Evolutionary conservation across 2,888 invertebrate genomes (phyloP).

Genomic region (Rosalia funebris): DNA sequence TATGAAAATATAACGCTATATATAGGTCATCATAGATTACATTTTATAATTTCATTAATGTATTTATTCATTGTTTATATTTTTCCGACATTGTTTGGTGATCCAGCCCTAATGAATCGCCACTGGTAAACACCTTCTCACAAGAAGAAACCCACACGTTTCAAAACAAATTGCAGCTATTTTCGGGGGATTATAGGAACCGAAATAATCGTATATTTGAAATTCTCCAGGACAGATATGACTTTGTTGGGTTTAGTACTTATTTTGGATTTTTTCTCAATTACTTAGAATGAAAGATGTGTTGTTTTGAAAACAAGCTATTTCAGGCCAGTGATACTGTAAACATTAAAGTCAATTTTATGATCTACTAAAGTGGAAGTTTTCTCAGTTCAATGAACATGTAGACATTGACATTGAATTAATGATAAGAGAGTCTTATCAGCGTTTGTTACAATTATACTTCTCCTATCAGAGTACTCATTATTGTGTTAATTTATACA

Average conservation of each 20-base stretch:
- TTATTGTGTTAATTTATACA: slow-evolving; percentile 18
- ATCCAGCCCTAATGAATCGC: too few relatives aligned
- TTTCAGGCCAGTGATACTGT: slow-evolving; percentile 28
- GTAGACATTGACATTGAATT: slow-evolving; percentile 32
- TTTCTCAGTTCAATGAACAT: slow-evolving; percentile 32
- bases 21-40: too few relatives aligned
- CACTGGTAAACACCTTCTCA: too few relatives aligned
- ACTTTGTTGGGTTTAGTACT: slow-evolving; percentile 26
- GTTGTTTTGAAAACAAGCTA: slow-evolving; percentile 30
- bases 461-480: slow-evolving; percentile 8
- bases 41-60: too few relatives aligned
- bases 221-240: slow-evolving; percentile 29
- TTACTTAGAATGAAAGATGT: slow-evolving; percentile 29
- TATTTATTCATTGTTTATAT: too few relatives aligned
- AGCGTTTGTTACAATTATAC: not conserved
- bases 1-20: too few relatives aligned
- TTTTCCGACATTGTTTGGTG: too few relatives aligned
- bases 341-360: slow-evolving; percentile 32
- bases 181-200: slow-evolving; percentile 27
- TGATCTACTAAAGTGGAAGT: slow-evolving; percentile 29
- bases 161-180: slow-evolving; percentile 12
- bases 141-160: slow-evolving; percentile 10
- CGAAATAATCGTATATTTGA: slow-evolving; percentile 32
- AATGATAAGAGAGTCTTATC: slow-evolving; percentile 25
- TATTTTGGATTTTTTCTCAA: slow-evolving; percentile 35